phyloP scores from a whole-genome alignment of 2,113 vertebrate species.

The zebrafish (Danio rerio) region GRCz12tu NC_133178.1:66861501-66862000 shows the following conservation, averaged over 20 bases:
- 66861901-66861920: too few species aligned
- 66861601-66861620: conserved; percentile 42
- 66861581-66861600: conserved; percentile 34
- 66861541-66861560: conserved; percentile 10
- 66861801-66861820: too few species aligned
- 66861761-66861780: background rate
- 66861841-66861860: too few species aligned
- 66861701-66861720: conserved; percentile 53
- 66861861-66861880: too few species aligned
- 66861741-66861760: background rate
- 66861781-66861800: background rate
- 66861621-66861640: conserved; percentile 41
- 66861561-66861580: conserved; percentile 13
- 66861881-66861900: too few species aligned
- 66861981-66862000: too few species aligned
- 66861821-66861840: too few species aligned
- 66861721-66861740: conserved; percentile 49
- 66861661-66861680: conserved; percentile 26
- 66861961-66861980: too few species aligned
- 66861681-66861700: conserved; percentile 59
- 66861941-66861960: too few species aligned
- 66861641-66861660: conserved; percentile 7
- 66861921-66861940: too few species aligned
- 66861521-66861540: conserved; percentile 27
- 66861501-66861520: background rate